Evolutionary conservation across 2,888 invertebrate genomes (phyloP).

Genomic region (Drepana falcataria): DNA sequence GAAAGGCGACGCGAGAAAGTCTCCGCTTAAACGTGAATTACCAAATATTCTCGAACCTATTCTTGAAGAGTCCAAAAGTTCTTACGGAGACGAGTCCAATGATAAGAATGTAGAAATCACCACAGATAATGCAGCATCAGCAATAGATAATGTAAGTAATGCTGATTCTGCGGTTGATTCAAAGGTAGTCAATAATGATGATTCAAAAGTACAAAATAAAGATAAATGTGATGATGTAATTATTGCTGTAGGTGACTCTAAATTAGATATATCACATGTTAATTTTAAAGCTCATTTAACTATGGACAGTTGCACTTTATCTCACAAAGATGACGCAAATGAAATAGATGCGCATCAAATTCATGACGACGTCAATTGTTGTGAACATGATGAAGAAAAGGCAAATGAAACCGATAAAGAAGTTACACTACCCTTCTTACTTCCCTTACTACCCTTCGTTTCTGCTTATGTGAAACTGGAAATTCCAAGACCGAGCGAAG

Average conservation of each 20-base stretch:
- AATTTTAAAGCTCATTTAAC: no score
- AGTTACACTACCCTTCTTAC: slow-evolving; percentile 1
- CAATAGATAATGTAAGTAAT: background rate
- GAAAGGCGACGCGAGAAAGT: slow-evolving; percentile 41
- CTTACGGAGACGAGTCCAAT: slow-evolving; percentile 51
- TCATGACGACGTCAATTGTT: no score
- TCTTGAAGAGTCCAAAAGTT: slow-evolving; percentile 69
- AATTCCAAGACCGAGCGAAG: slow-evolving; percentile 14
- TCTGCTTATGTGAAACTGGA: background rate
- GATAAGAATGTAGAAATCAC: slow-evolving; percentile 15
- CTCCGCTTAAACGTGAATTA: slow-evolving; percentile 41
- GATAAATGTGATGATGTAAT: slow-evolving; percentile 12
- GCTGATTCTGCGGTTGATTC: background rate
- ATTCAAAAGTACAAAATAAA: slow-evolving; percentile 10
- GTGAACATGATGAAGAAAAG: slow-evolving; percentile 6
- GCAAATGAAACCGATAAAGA: slow-evolving; percentile 12
- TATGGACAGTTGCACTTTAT: no score
- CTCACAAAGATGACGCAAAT: no score
- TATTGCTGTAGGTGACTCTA: slow-evolving; percentile 15
- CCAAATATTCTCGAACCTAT: slow-evolving; percentile 56
- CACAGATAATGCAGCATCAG: background rate
- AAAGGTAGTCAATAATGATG: slow-evolving; percentile 5
- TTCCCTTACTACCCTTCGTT: background rate
- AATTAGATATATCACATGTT: background rate
- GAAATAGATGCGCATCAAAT: no score